Evolutionary conservation across 2,113 vertebrate genomes (phyloP).

Genomic region (Orientallactaga bullata): DNA sequence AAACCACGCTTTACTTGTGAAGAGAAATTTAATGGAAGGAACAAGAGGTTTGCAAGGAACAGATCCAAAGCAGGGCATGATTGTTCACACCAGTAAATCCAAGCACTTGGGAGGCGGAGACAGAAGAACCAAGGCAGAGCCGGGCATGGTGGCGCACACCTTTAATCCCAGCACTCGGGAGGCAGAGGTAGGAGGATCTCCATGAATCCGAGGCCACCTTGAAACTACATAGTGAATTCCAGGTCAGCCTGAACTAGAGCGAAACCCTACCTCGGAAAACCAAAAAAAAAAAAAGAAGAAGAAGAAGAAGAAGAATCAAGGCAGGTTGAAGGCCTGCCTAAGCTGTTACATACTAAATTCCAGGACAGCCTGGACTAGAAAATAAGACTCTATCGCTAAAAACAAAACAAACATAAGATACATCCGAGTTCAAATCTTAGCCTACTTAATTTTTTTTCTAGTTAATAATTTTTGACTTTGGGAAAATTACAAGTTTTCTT

Average conservation of each 20-base stretch:
- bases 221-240: no score
- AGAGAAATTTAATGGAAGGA: conserved; percentile 2
- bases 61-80: neutral
- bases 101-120: neutral
- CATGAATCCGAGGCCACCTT: no score
- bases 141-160: no score
- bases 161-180: no score
- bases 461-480: conserved; percentile 8
- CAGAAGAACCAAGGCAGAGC: no score
- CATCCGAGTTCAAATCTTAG: neutral
- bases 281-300: no score
- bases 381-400: neutral
- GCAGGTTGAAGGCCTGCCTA: neutral
- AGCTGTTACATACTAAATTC: neutral
- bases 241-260: no score
- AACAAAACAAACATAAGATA: neutral
- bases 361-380: neutral
- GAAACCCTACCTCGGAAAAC: no score
- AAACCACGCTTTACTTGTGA: conserved; percentile 5
- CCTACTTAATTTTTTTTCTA: neutral
- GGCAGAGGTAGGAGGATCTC: no score
- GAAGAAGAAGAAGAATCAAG: neutral
- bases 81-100: neutral
- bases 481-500: conserved; percentile 22
- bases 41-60: neutral